Conservation (phyloP, 2,888 invertebrate species). For the Acleris laterana region DNA sequence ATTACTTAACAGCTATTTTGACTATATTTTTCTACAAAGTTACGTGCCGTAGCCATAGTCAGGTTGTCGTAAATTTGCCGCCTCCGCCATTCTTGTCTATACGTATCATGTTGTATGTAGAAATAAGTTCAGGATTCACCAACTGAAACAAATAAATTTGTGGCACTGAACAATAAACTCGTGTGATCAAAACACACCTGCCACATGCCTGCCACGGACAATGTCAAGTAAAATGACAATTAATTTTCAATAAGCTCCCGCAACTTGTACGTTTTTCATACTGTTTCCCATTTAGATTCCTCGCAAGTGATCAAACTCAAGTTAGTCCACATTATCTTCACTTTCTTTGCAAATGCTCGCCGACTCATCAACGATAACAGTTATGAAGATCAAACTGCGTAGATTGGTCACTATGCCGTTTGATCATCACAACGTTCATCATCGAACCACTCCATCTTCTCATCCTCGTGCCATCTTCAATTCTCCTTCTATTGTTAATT, state of each 20-base stretch:
- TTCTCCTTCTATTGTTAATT: not conserved
- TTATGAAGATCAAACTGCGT: constrained; percentile 37
- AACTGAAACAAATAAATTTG: no score
- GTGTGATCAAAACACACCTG: constrained; percentile 17
- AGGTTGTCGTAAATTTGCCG: no score
- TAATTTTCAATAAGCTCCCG: not conserved
- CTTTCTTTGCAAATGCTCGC: not conserved
- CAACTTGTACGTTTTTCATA: not conserved
- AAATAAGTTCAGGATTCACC: no score
- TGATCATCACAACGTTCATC: constrained; percentile 27
- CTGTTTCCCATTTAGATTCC: no score
- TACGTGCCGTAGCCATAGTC: no score
- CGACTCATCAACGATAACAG: constrained; percentile 9
- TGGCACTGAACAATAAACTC: not conserved
- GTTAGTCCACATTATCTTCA: no score
- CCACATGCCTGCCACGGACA: not conserved
- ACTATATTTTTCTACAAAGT: no score
- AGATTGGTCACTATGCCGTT: constrained; percentile 26
- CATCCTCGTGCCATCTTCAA: not conserved
- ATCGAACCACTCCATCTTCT: not conserved
- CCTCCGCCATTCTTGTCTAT: no score
- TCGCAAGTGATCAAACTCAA: no score
- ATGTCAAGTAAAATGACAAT: constrained; percentile 27
- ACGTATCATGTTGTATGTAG: no score
- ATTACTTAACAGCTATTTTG: no score